Evolutionary conservation across 2,113 vertebrate genomes (phyloP).

Genomic region (Bos indicus): DNA sequence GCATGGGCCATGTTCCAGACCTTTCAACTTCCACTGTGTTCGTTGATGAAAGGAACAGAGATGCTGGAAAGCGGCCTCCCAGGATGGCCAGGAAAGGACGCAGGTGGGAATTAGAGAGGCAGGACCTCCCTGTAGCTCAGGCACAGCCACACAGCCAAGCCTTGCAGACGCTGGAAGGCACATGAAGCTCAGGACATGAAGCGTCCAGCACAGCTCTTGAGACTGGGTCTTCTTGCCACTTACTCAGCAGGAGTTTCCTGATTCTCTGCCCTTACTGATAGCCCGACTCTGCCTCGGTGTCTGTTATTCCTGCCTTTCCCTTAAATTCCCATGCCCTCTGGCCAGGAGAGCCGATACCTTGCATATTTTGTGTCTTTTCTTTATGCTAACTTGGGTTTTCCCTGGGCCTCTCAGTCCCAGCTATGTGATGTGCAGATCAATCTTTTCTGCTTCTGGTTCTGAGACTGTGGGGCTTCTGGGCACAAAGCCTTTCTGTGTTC

Average conservation of each 20-base stretch:
- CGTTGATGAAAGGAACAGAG: neutral
- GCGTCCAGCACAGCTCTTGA: neutral
- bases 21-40: neutral
- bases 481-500: neutral
- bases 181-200: neutral
- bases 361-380: neutral
- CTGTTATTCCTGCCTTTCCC: neutral
- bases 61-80: neutral
- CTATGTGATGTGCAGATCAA: neutral
- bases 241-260: neutral
- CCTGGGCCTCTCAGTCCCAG: neutral
- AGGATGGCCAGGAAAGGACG: neutral
- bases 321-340: accelerated
- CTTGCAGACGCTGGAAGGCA: neutral
- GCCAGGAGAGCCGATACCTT: too few relatives aligned
- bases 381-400: neutral
- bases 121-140: neutral
- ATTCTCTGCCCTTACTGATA: neutral
- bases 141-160: accelerated
- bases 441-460: neutral
- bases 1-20: neutral
- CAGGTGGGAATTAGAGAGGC: neutral
- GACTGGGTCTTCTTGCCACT: accelerated
- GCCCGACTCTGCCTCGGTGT: accelerated
- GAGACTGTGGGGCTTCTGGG: neutral